A percentile compares a stretch with the other conserved stretches of the same genome.
Evolutionary conservation across 2,797 vertebrate species (phyloP).

Genomic region (Siniperca obscura): DNA sequence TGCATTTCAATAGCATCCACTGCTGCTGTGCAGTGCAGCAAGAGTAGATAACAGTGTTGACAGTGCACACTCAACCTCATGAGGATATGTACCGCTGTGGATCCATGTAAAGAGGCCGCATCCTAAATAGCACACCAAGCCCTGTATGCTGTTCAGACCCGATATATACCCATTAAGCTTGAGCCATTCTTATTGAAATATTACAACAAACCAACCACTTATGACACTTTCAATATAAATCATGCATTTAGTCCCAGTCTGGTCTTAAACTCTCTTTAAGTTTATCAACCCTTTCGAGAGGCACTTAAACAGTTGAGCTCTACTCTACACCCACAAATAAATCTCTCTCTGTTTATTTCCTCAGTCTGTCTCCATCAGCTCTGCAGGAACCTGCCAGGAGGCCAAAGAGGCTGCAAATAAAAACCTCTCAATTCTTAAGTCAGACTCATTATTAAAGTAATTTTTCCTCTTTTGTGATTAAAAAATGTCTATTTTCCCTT

Average conservation of each 20-base stretch:
- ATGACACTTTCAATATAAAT: conserved; percentile 48
- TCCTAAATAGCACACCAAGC: conserved; percentile 37
- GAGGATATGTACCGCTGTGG: conserved; percentile 67
- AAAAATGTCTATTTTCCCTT: not conserved
- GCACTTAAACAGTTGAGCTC: conserved; percentile 71
- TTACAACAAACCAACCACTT: conserved; percentile 42
- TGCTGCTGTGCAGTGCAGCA: conserved; percentile 50
- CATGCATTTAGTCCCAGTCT: conserved; percentile 53
- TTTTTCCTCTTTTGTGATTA: conserved; percentile 24
- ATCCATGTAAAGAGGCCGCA: conserved; percentile 37
- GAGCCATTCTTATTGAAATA: conserved; percentile 39
- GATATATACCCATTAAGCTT: conserved; percentile 15
- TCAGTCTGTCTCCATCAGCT: conserved; percentile 30
- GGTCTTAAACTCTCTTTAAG: conserved; percentile 45
- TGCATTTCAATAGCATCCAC: conserved; percentile 71
- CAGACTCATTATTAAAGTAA: conserved; percentile 17
- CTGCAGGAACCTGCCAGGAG: conserved; percentile 23
- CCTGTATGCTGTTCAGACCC: conserved; percentile 22
- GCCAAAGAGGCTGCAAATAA: conserved; percentile 19
- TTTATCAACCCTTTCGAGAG: conserved; percentile 66
- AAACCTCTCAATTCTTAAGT: conserved; percentile 33
- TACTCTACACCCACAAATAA: conserved; percentile 38
- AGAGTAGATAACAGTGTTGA: conserved; percentile 52
- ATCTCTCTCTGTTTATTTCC: conserved; percentile 38
- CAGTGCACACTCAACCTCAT: conserved; percentile 51